Conservation (phyloP, 2,113 vertebrate species). For the Oncorhynchus gorbuscha region DNA sequence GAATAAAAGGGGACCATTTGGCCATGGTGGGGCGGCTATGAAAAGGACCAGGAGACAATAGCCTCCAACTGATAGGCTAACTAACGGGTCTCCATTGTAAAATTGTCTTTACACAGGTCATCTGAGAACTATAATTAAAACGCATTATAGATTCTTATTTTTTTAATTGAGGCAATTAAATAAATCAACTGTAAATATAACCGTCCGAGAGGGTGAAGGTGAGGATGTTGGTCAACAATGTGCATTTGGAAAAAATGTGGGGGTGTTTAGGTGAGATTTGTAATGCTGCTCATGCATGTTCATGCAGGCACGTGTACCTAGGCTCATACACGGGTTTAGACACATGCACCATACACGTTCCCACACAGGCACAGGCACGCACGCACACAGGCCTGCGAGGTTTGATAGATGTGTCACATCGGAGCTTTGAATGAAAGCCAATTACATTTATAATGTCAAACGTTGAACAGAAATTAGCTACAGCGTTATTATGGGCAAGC, state of each 20-base stretch:
- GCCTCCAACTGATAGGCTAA: slow-evolving; percentile 91
- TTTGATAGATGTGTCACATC: slow-evolving; percentile 93
- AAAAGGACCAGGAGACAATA: slow-evolving; percentile 79
- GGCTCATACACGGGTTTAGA: neutral
- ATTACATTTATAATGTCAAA: slow-evolving; percentile 99
- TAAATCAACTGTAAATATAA: slow-evolving; percentile 79
- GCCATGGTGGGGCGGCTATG: slow-evolving; percentile 80
- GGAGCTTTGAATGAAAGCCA: slow-evolving; percentile 89
- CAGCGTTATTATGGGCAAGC: slow-evolving; percentile 74
- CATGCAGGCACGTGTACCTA: slow-evolving; percentile 21
- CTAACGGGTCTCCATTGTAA: slow-evolving; percentile 93
- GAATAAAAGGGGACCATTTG: too few relatives aligned
- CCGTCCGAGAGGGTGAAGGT: slow-evolving; percentile 76
- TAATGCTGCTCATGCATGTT: slow-evolving; percentile 43
- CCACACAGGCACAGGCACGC: slow-evolving; percentile 34
- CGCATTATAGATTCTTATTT: slow-evolving; percentile 87
- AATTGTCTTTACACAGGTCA: slow-evolving; percentile 88
- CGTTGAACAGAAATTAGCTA: slow-evolving; percentile 87
- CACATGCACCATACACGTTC: slow-evolving; percentile 12
- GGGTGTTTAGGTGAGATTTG: slow-evolving; percentile 80
- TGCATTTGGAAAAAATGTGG: slow-evolving; percentile 78
- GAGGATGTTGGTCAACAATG: slow-evolving; percentile 86
- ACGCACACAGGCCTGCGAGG: slow-evolving; percentile 53
- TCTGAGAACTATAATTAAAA: slow-evolving; percentile 94
- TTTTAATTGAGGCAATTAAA: slow-evolving; percentile 88